A percentile compares a stretch with the other conserved stretches of the same genome.
phyloP scores from a whole-genome alignment of 2,113 vertebrate species.

The Zosterops hypoxanthus region DNA sequence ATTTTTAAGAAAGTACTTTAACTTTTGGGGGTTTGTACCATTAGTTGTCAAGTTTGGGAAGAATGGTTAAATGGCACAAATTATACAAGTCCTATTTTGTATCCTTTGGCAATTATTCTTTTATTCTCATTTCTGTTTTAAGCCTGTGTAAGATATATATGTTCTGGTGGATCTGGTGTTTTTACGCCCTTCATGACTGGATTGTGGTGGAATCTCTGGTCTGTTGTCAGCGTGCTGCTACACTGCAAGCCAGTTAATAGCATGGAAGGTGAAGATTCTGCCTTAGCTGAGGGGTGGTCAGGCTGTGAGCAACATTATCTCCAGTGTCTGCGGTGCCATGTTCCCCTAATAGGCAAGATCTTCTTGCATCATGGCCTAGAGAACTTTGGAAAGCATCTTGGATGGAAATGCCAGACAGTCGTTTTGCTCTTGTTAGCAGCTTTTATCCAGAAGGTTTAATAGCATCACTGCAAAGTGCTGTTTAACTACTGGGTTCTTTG shows the following conservation, averaged over 20 bases:
- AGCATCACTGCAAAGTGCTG: neutral
- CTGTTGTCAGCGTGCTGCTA: neutral
- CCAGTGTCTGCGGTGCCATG: neutral
- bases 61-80: neutral
- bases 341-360: neutral
- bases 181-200: neutral
- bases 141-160: neutral
- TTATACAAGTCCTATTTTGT: neutral
- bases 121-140: neutral
- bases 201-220: neutral
- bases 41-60: neutral
- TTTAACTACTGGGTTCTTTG: conserved; percentile 28
- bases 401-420: conserved; percentile 15
- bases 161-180: neutral
- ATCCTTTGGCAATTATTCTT: neutral
- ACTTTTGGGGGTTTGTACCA: neutral
- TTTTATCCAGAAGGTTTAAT: conserved; percentile 36
- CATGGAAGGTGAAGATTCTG: neutral
- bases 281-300: neutral
- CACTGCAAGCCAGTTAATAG: neutral
- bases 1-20: neutral
- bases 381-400: neutral
- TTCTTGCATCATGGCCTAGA: neutral
- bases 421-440: conserved; percentile 21
- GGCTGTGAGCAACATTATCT: fast-evolving